A percentile compares a stretch with the other conserved stretches of the same genome.
Evolutionary conservation across 1,140 invertebrate genomes (phyloP).

Genomic region (Neodiprion fabricii): DNA sequence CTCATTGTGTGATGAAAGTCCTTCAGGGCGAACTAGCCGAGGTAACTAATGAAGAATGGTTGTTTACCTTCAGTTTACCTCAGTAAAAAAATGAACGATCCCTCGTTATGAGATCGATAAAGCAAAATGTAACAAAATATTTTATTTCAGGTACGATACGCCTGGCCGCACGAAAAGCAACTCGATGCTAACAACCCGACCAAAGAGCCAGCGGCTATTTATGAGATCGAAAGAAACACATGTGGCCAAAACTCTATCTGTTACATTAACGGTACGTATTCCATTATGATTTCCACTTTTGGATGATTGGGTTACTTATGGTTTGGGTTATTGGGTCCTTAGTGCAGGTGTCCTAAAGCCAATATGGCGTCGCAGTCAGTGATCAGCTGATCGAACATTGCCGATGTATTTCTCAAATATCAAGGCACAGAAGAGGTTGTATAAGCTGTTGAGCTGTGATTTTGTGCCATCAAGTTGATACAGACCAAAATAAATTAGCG

Average conservation of each 20-base stretch:
- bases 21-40: constrained; percentile 76
- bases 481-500: too few species aligned
- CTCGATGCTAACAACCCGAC: constrained; percentile 27
- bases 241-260: constrained; percentile 81
- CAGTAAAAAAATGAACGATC: neutral
- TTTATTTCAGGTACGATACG: constrained; percentile 69
- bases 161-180: constrained; percentile 68
- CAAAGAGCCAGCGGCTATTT: constrained; percentile 59
- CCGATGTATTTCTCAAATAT: too few species aligned
- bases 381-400: too few species aligned
- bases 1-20: constrained; percentile 98
- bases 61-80: constrained; percentile 24
- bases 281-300: constrained; percentile 20
- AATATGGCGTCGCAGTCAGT: too few species aligned
- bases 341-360: too few species aligned
- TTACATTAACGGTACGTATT: constrained; percentile 91
- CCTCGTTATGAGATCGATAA: neutral
- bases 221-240: constrained; percentile 68
- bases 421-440: too few species aligned
- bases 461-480: too few species aligned
- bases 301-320: neutral
- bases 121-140: constrained; percentile 5
- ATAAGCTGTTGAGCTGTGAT: too few species aligned
- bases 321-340: too few species aligned
- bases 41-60: constrained; percentile 53